Evolutionary conservation across 2,888 invertebrate genomes (phyloP).

Genomic region (Drosophila nigricruria): DNA sequence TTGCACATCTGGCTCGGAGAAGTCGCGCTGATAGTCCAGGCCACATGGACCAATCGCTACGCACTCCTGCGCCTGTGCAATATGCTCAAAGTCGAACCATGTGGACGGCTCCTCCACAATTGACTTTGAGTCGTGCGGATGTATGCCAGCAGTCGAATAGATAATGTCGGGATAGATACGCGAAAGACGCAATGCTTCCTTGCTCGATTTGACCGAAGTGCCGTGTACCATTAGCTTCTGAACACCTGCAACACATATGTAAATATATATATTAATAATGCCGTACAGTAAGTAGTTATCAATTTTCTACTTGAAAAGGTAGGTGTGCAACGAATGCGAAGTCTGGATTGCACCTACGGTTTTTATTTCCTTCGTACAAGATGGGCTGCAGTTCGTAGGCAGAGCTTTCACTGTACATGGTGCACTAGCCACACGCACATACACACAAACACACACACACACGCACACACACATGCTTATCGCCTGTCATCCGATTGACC

Average conservation of each 20-base stretch:
- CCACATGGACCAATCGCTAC: slow-evolving; percentile 98
- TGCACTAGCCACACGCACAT: slow-evolving; percentile 18
- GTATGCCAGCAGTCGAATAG: slow-evolving; percentile 96
- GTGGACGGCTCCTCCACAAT: slow-evolving; percentile 89
- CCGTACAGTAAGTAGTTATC: too few species aligned
- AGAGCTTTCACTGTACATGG: slow-evolving; percentile 2
- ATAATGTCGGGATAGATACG: slow-evolving; percentile 95
- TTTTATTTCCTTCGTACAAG: not conserved
- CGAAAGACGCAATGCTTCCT: slow-evolving; percentile 95
- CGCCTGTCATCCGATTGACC: slow-evolving; percentile 56
- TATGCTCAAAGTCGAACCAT: slow-evolving; percentile 92
- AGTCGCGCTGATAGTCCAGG: slow-evolving; percentile 96
- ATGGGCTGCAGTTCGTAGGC: not conserved
- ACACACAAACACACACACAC: slow-evolving; percentile 26
- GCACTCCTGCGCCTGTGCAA: slow-evolving; percentile 94
- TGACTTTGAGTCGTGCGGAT: slow-evolving; percentile 97
- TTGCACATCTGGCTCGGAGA: slow-evolving; percentile 95
- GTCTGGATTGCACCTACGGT: not conserved
- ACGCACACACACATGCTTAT: slow-evolving; percentile 50
- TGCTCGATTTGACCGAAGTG: slow-evolving; percentile 94
- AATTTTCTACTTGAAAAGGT: too few species aligned
- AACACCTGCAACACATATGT: slow-evolving; percentile 88
- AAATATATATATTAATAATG: not conserved
- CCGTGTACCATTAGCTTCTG: slow-evolving; percentile 98
- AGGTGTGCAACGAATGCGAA: not conserved